Evolutionary conservation across 1,140 invertebrate species (phyloP), one percentile per base, ranked within the genome.

Genomic region (Pogonomyrmex californicus): DNA sequence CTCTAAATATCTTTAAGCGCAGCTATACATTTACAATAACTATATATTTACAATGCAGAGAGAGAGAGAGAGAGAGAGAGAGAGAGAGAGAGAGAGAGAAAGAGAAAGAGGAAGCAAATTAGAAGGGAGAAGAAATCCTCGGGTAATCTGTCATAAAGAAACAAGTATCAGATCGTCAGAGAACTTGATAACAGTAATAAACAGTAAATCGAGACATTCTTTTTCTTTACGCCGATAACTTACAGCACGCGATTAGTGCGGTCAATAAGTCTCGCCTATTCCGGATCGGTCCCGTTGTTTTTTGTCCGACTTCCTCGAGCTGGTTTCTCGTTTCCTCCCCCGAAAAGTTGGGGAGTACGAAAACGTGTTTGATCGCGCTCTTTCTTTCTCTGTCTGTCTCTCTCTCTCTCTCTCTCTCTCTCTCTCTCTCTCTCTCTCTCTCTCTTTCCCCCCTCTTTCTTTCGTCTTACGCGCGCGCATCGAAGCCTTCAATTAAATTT

Each of bases 231-330:
- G 30, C 33, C 51, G 4, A 60, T 36, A 54, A 83, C 68, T 9
- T 47, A 83, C n/a, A 17, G 17, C 10, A 12, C 14, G 54, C 79
- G 47, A 83, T 83, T 83, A 83, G 79, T 56, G 41, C 79, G 9
- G 66, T 73, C 66, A 82, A 71, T 82, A 71, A 71, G 54, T 65
- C 47, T 51, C 44, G n/a, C 47, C 17, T 17, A 30, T 17, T 82
- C 10, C 51, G 41, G 66, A 54, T 54, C 44, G 63, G 58, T 49
- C 49, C 66, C 58, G 23, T 56, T 65, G 44, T 68, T 76, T 90
- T 81, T 77, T 49, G n/a, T 10, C 49, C 60, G n/a, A 23, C 1
- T 79, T 77, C 77, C 49, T 81, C 70, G 58, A 63, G 1, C 54
- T 44, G 60, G 51, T 51, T 58, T 68, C 47, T 0, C 71, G 51